Evolutionary conservation across 2,113 vertebrate genomes (phyloP).

Genomic region (Alethe diademata): DNA sequence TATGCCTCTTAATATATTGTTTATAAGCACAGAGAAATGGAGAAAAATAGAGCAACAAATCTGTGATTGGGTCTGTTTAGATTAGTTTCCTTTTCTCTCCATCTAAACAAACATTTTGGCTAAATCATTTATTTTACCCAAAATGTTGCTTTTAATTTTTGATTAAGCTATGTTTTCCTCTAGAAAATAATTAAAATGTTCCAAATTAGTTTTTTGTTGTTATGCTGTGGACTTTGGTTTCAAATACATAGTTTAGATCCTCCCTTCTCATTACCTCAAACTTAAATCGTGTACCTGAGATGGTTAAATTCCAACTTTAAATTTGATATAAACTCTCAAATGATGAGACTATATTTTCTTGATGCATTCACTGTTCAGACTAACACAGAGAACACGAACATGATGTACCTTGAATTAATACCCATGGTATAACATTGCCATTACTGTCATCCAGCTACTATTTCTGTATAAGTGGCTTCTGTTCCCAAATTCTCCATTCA

Average conservation of each 20-base stretch:
- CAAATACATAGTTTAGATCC: not conserved
- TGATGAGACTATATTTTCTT: not conserved
- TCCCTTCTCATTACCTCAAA: not conserved
- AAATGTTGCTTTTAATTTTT: not conserved
- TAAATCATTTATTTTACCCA: not conserved
- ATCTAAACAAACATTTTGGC: not conserved
- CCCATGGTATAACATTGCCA: not conserved
- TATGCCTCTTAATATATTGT: not conserved
- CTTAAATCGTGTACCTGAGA: not conserved
- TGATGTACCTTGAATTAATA: not conserved
- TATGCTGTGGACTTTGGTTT: not conserved
- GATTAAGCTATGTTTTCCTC: not conserved
- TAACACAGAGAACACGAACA: not conserved
- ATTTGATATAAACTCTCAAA: not conserved
- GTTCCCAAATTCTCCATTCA: not conserved
- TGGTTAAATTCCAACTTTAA: not conserved
- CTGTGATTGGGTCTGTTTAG: not conserved
- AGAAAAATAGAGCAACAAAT: not conserved
- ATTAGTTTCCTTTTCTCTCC: not conserved
- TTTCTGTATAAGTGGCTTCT: not conserved
- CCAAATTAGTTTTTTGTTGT: not conserved
- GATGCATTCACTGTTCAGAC: not conserved
- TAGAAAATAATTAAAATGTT: not conserved
- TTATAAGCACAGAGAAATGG: not conserved
- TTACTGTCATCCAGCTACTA: not conserved